Evolutionary conservation across 1,140 invertebrate species (phyloP), one percentile per base, ranked within the genome.

Genomic region (Xylocopa sonorina): DNA sequence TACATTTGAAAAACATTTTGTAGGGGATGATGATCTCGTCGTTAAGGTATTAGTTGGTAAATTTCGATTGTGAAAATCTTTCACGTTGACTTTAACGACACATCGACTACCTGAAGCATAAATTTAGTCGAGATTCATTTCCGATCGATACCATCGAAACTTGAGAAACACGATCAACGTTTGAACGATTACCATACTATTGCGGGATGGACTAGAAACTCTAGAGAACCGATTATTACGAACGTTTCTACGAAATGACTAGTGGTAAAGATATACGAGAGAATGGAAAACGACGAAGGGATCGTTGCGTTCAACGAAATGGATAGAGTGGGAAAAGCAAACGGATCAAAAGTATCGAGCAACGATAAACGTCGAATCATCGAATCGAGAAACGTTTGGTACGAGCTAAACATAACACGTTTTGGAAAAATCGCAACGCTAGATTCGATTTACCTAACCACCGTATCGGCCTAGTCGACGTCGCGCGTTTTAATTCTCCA

Each of bases 401-500:
- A 60, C 32, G 57, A 34, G 21, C n/a, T n/a, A 18, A n/a, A 60
- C n/a, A n/a, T n/a, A 34, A 4, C 12, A n/a, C 18, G 34, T 16
- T n/a, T 34, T n/a, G 32, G 3, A n/a, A 32, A 34, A 60, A 34
- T 60, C 32, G 57, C 10, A 60, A 60, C 7, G 3, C 3, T 4
- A 14, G 32, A 60, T 60, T 18, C 21, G 32, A n/a, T 9, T 41
- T 18, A 46, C 12, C 34, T 18, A 63, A 9, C 21, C 6, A 7
- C n/a, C n/a, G n/a, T n/a, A n/a, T n/a, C n/a, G n/a, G n/a, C n/a
- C n/a, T n/a, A n/a, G n/a, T n/a, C n/a, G n/a, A n/a, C n/a, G n/a
- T n/a, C n/a, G 27, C 29, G 57, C 14, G 66, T 79, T 78, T 83
- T 67, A 55, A 80, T 71, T 83, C 75, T 73, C 32, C 9, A 46